Percentiles rank a stretch among this genome's conserved stretches.
Evolutionary conservation across 2,888 invertebrate species (phyloP).

Genomic region (Phaonia tiefii): DNA sequence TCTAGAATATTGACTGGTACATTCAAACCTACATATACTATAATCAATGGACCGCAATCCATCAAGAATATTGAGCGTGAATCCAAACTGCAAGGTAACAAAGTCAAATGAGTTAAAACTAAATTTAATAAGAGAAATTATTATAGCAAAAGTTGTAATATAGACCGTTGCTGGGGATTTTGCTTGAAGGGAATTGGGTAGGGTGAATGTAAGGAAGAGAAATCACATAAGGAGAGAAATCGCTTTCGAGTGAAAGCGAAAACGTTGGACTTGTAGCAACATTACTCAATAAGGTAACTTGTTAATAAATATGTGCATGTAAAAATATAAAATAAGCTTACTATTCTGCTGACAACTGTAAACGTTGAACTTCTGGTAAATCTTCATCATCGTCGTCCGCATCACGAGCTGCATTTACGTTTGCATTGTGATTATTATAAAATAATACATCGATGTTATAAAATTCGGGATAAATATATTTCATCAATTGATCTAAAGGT

Average conservation of each 20-base stretch:
- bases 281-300: no score
- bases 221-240: no score
- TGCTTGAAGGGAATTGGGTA: no score
- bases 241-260: no score
- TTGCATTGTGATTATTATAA: conserved; percentile 78
- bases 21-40: conserved; percentile 91
- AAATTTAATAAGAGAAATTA: no score
- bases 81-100: conserved; percentile 83
- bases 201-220: no score
- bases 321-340: conserved; percentile 73
- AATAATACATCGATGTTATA: conserved; percentile 91
- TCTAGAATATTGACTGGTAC: conserved; percentile 88
- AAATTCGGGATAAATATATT: conserved; percentile 94
- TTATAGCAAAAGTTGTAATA: no score
- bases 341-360: conserved; percentile 93
- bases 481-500: conserved; percentile 90
- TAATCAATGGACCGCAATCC: conserved; percentile 91
- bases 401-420: conserved; percentile 64
- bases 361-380: conserved; percentile 86
- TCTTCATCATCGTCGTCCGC: conserved; percentile 79
- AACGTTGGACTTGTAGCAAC: no score
- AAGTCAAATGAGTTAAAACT: conserved; percentile 27
- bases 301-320: no score
- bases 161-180: no score
- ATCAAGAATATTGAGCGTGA: conserved; percentile 95